These are phyloP conservation scores for Cephus rjabovi DNA, from an alignment of 2,888 invertebrate genomes.

Conservation along the genomic window DNA sequence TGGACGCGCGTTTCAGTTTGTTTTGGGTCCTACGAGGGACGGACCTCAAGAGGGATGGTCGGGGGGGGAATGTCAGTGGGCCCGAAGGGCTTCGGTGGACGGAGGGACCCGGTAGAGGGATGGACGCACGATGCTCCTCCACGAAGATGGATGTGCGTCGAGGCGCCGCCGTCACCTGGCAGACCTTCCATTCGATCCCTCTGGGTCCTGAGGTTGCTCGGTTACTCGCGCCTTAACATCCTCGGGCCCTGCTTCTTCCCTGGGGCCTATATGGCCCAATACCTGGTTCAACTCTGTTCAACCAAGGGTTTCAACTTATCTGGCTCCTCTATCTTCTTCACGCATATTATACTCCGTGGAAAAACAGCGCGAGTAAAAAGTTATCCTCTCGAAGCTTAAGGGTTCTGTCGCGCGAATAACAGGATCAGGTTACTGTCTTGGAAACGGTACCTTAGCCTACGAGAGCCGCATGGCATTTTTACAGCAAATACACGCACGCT, in stretches of 20 bases:
- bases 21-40: not conserved
- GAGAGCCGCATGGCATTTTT: conserved; percentile 19
- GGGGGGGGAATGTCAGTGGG: conserved; percentile 10
- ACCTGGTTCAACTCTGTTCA: conserved; percentile 38
- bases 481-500: not conserved
- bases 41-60: conserved; percentile 8
- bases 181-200: conserved; percentile 29
- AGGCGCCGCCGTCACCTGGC: conserved; percentile 65
- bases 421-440: conserved; percentile 62
- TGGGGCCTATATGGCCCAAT: not conserved
- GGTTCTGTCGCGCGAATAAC: conserved; percentile 58
- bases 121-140: conserved; percentile 16
- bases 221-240: conserved; percentile 2
- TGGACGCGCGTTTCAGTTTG: not conserved
- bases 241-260: not conserved
- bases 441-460: conserved; percentile 28
- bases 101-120: conserved; percentile 36
- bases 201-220: conserved; percentile 4
- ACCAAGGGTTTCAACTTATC: conserved; percentile 56
- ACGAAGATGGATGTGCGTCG: conserved; percentile 62
- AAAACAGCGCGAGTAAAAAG: conserved; percentile 48
- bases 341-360: conserved; percentile 57
- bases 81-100: conserved; percentile 28
- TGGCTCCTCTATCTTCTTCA: conserved; percentile 57
- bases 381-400: conserved; percentile 34